These are phyloP conservation scores for Eurypyga helias DNA, from an alignment of 2,113 vertebrate genomes.

Conservation along the genomic window DNA sequence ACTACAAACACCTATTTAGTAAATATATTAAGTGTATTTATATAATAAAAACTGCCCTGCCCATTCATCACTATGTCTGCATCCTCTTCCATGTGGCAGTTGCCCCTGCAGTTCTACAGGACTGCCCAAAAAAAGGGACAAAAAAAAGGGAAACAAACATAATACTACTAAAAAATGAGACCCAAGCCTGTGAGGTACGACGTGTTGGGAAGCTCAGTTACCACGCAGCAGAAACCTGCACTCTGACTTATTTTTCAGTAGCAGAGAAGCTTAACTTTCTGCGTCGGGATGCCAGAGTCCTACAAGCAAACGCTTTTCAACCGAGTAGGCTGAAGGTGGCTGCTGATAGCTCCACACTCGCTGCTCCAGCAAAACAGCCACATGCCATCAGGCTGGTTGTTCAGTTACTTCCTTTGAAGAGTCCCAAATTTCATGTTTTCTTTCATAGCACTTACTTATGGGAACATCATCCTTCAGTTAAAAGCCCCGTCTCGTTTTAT, in stretches of 20 bases:
- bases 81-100: background rate
- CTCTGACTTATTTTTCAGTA: background rate
- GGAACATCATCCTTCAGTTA: background rate
- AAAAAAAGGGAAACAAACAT: background rate
- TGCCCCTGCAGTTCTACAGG: background rate
- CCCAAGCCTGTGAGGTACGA: background rate
- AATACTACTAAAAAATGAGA: background rate
- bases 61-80: background rate
- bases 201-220: background rate
- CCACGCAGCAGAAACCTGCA: background rate
- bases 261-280: background rate
- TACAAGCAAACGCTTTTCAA: background rate
- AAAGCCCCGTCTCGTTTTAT: background rate
- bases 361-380: background rate
- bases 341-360: background rate
- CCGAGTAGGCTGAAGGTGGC: background rate
- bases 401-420: background rate
- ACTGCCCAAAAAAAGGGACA: background rate
- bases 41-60: conserved; percentile 4
- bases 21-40: conserved; percentile 53
- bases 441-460: background rate
- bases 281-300: background rate
- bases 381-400: background rate
- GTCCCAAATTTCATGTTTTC: background rate
- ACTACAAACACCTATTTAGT: conserved; percentile 74